Evolutionary conservation across 1,140 invertebrate genomes (phyloP).

Genomic region (Lucilia sericata): DNA sequence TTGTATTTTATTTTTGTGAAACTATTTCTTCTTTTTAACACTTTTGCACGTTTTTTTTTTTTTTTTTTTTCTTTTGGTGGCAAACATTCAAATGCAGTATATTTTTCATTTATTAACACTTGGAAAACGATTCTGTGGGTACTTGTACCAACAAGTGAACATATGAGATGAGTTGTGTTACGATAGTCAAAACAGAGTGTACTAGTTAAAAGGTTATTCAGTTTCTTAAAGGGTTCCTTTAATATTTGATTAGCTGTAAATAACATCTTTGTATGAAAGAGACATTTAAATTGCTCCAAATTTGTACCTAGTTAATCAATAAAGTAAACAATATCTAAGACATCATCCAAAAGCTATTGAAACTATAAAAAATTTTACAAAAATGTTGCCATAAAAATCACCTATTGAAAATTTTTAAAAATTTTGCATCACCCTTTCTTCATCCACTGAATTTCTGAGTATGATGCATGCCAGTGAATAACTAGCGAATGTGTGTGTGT

Average conservation of each 20-base stretch:
- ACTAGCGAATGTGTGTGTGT: not conserved
- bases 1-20: not conserved
- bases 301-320: too few relatives aligned
- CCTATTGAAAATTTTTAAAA: too few relatives aligned
- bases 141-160: not conserved
- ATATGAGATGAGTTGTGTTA: not conserved
- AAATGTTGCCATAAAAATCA: too few relatives aligned
- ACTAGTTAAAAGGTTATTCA: not conserved
- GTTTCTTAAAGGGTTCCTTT: not conserved
- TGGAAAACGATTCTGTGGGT: conserved; percentile 35
- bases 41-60: not conserved
- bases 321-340: too few relatives aligned
- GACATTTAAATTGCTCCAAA: too few relatives aligned
- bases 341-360: too few relatives aligned
- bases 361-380: too few relatives aligned
- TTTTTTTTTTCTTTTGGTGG: not conserved
- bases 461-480: conserved; percentile 8
- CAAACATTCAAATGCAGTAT: conserved; percentile 35
- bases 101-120: conserved; percentile 38
- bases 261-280: too few relatives aligned
- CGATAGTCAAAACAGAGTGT: not conserved
- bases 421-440: not conserved
- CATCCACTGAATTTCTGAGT: not conserved
- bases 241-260: too few relatives aligned
- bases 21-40: not conserved